Base-by-base conservation (phyloP, 2,888 invertebrate genomes). In the Schizaphis graminum region DNA sequence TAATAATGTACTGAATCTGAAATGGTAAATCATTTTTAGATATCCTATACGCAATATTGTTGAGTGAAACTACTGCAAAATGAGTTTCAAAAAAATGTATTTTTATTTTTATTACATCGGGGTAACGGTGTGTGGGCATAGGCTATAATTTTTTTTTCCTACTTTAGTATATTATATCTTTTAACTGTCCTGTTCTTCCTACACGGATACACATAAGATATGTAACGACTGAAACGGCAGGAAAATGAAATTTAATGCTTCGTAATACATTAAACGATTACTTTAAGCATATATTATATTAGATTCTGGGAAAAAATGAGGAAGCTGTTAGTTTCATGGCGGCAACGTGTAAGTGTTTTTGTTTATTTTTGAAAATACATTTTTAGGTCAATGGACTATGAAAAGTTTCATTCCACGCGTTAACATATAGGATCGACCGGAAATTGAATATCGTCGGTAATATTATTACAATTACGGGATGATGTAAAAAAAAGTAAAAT, bases 21-120 rank as follows among this genome's bases (percentile, higher is more conserved):
- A 67, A 92, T 92, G 49, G 88, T 92, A 92, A 92, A 92, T 92
- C 61, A 92, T 87, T 87, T 92, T 87, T 13, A 35, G 28, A 92
- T 92, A 91, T 56, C 53, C 24, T 89, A 61, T 16, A 7, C 26
- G 91, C 91, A 91, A 91, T 91, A 91, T 84, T 91, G 35, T 91
- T 53, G 57, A 21, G 44, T 47, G 57, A 41, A 86, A 87, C 8
- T 49, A 61, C 24, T 49, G 24, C 41, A 49, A 88, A 67, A 92
- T n/a, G 92, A 92, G 92, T 92, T 67, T 87, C 11, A 16, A 28
- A 56, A 84, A 86, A 57, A 49, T 49, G 13, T 47, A 44, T 35
- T 56, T 57, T 49, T 56, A 77, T 91, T 91, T 91, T 91, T 91
- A 86, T 91, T 86, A 86, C 44, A 84, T 41, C 13, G 10, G 35